Conservation (phyloP, 2,888 invertebrate genomes). For the Melinaea menophilus region DNA sequence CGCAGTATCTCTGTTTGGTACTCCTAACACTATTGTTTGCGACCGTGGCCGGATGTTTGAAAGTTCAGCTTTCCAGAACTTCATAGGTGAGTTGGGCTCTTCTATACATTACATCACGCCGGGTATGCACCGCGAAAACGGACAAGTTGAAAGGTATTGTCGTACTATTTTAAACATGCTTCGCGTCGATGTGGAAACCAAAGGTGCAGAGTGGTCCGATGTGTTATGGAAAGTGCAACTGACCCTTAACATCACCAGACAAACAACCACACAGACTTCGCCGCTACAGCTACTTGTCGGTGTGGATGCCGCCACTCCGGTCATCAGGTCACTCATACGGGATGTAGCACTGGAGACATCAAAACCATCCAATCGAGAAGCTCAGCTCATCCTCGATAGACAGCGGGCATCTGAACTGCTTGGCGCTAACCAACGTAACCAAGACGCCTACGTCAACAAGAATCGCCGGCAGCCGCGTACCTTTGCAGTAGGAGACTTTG, state of each 20-base stretch:
- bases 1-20: too few relatives aligned
- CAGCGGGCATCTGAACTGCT: background rate
- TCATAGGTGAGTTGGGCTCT: too few relatives aligned
- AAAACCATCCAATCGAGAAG: background rate
- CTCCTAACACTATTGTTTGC: too few relatives aligned
- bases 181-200: slow-evolving; percentile 1
- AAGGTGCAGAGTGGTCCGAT: slow-evolving; percentile 1
- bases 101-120: too few relatives aligned
- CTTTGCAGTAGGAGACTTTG: background rate
- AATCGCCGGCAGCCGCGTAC: background rate
- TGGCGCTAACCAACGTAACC: background rate
- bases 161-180: slow-evolving; percentile 4
- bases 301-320: background rate
- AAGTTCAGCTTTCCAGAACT: too few relatives aligned
- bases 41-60: too few relatives aligned
- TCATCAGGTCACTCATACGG: background rate
- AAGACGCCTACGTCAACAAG: background rate
- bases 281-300: background rate
- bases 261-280: background rate
- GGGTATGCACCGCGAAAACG: too few relatives aligned
- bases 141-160: background rate
- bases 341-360: background rate
- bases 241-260: slow-evolving; percentile 7
- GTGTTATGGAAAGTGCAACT: slow-evolving; percentile 9
- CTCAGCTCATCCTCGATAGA: background rate